Evolutionary conservation across 1,140 invertebrate species (phyloP), one percentile per base, ranked within the genome.

Genomic region (Nephila pilipes): DNA sequence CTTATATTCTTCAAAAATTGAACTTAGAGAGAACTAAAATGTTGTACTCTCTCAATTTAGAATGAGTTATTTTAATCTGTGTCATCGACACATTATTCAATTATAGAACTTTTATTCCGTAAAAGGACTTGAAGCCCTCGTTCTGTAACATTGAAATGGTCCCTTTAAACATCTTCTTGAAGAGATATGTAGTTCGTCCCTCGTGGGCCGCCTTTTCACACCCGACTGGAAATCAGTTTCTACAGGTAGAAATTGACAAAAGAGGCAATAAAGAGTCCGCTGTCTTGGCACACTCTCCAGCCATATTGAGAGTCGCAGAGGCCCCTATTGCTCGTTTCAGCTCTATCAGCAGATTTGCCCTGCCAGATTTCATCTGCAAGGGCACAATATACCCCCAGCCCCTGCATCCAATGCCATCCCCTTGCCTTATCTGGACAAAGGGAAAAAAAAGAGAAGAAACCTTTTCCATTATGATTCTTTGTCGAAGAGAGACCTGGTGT

Each of bases 251-350:
- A 60, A 87, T 58, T 58, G 55, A 87, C 55, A 87, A 87, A 87
- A 87, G 85, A 87, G 85, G 85, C 58, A 87, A 87, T 87, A 87
- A 87, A 63, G 57, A 87, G 85, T 60, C 85, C 57, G 55, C 85
- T 87, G 58, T 60, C 55, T 60, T 87, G 20, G 85, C 85, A 14
- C 18, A 29, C 85, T 87, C 85, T 87, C 85, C 18, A 63, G 18
- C 54, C 22, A 25, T 20, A 36, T 32, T 20, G 85, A 25, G 54
- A 58, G 54, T 55, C 55, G 25, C 57, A 29, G 55, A 36, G 32
- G 16, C 29, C 16, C 85, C 57, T 87, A 32, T 87, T 38, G 58
- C 58, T 36, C 80, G 80, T 55, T 83, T 75, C 65, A 29, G 80
- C 80, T 54, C 80, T 22, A 83, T 83, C 80, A 83, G 85, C 55